These are phyloP conservation scores for Drosophila silvestris DNA, from an alignment of 2,888 invertebrate species.

Conservation along the genomic window DNA sequence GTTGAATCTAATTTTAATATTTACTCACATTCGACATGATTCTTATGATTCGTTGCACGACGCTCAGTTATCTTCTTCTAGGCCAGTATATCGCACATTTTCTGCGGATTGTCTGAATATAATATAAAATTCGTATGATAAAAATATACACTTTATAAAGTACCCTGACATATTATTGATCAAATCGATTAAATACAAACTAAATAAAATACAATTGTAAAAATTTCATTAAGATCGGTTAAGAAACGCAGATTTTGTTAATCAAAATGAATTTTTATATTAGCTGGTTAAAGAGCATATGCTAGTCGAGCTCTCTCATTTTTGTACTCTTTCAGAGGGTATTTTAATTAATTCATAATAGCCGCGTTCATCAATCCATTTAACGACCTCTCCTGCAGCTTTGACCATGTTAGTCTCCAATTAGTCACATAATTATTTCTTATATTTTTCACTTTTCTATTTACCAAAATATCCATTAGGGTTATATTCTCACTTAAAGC, in stretches of 20 bases:
- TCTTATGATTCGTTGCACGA: slow-evolving; percentile 3
- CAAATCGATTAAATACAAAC: background rate
- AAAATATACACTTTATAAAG: background rate
- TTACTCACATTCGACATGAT: slow-evolving; percentile 82
- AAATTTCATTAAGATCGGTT: background rate
- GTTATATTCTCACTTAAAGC: background rate
- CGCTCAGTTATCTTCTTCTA: slow-evolving; percentile 49
- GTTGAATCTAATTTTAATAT: background rate
- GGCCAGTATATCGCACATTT: slow-evolving; percentile 69
- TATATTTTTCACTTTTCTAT: background rate
- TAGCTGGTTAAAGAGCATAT: background rate
- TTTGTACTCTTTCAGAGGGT: background rate
- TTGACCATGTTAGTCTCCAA: background rate
- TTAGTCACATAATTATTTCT: background rate
- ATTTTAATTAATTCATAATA: background rate
- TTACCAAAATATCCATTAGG: background rate
- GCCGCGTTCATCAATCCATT: background rate
- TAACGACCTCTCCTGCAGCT: background rate
- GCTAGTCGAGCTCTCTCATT: background rate
- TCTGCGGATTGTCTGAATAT: slow-evolving; percentile 66
- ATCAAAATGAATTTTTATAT: background rate
- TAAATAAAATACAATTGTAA: background rate
- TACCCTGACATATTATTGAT: background rate
- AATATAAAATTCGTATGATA: background rate
- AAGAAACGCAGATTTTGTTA: background rate